phyloP scores from a whole-genome alignment of 2,113 vertebrate species.

The Clarias gariepinus region DNA sequence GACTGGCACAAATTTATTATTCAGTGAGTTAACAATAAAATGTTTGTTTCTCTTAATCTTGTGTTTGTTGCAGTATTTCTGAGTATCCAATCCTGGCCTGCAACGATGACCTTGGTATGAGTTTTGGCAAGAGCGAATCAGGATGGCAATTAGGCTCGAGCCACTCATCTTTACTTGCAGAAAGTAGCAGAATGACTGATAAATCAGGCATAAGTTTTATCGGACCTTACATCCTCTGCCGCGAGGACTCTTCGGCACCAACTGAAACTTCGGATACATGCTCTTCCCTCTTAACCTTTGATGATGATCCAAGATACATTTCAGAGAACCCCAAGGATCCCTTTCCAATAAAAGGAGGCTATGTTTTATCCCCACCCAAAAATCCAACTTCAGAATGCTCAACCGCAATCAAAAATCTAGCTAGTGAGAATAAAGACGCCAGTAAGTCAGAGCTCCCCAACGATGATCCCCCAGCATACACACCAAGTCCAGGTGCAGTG shows the following conservation, averaged over 20 bases:
- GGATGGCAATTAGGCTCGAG: background rate
- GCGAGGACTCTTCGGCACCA: slow-evolving; percentile 21
- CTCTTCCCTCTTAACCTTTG: background rate
- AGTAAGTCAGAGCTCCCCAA: background rate
- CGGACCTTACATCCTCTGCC: slow-evolving; percentile 51
- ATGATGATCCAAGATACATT: background rate
- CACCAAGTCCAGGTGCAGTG: background rate
- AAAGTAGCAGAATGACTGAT: slow-evolving; percentile 16
- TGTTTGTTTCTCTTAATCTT: background rate
- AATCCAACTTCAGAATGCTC: background rate
- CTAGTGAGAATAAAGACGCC: background rate
- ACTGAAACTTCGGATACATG: background rate
- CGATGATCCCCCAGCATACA: slow-evolving; percentile 42
- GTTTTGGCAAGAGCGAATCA: background rate
- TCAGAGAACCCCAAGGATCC: background rate
- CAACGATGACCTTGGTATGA: background rate
- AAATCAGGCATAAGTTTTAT: slow-evolving; percentile 44
- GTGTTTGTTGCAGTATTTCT: slow-evolving; percentile 23
- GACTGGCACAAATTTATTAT: background rate
- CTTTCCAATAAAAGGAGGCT: slow-evolving; percentile 27
- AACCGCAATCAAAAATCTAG: background rate
- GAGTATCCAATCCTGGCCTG: slow-evolving; percentile 3
- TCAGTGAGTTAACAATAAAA: background rate
- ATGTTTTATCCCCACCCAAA: slow-evolving; percentile 22
- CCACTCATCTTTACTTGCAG: background rate